Evolutionary conservation across 2,888 invertebrate genomes (phyloP).

Genomic region (Thysanoteuthis rhombus): DNA sequence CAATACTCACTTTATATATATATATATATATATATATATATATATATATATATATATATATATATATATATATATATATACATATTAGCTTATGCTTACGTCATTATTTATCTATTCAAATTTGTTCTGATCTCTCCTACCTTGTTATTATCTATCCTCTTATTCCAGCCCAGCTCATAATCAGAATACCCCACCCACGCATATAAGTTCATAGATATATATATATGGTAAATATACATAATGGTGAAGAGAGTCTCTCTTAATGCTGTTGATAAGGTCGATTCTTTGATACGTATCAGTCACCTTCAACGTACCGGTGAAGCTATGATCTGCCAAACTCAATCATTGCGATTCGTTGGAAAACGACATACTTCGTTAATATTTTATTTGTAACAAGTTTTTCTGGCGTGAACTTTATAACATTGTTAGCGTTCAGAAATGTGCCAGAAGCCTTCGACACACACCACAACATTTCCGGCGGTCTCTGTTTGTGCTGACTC

Average conservation of each 20-base stretch:
- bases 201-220: too few relatives aligned
- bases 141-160: too few relatives aligned
- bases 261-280: background rate
- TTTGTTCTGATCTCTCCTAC: too few relatives aligned
- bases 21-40: constrained; percentile 22
- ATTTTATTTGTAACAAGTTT: background rate
- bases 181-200: too few relatives aligned
- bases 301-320: background rate
- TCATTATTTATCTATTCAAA: too few relatives aligned
- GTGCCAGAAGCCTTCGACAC: background rate
- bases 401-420: background rate
- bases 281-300: background rate
- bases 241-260: background rate
- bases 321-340: background rate
- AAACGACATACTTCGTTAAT: background rate
- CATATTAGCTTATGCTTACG: too few relatives aligned
- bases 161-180: too few relatives aligned
- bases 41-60: background rate
- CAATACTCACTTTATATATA: too few relatives aligned
- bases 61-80: constrained; percentile 14
- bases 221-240: too few relatives aligned
- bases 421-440: background rate
- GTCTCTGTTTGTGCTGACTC: background rate
- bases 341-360: background rate
- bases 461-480: background rate